Base-by-base conservation (phyloP, 2,113 vertebrate genomes). In the Saiga tatarica region DNA sequence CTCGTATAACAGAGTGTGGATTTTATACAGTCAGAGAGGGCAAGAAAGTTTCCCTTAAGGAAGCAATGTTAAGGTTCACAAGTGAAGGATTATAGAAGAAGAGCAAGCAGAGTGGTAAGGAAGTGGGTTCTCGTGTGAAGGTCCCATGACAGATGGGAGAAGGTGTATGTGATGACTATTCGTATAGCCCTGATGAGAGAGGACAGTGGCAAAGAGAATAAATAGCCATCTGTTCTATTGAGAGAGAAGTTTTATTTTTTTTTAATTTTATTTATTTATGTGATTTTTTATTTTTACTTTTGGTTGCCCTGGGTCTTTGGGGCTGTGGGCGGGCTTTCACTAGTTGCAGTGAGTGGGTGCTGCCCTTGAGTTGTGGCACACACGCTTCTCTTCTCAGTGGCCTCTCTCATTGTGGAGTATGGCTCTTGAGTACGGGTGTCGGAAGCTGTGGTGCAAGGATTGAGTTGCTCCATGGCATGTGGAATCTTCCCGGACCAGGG, bases 271-370 rank as follows among this genome's bases (percentile, higher is more conserved):
- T 76, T 23, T 36, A 36, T 71, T 26, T 39, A 42, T 42, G 71
- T 14, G 11, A 25, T 74, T 25, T 36, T 23, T 71, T 71, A 12
- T 11, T 71, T 11, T 36, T 71, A 5, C 1, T 42, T 74, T 42
- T 42, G 71, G 71, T 25, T 42, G 71, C 21, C n/a, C 21, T 74
- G 71, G 36, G 71, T 42, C 71, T 74, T 42, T 0, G 2, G 2
- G 10, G 21, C 71, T 12, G n/a, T 74, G 71, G 36, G 71, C 1
- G 5, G 71, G 71, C 36, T 74, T 74, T 74, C 71, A 42, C 71
- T 39, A 42, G 21, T 42, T 74, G 36, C 0, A 0, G 21, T 42
- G 36, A 39, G 36, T 13, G 67, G 36, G 36, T 0, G 2, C 19
- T 39, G 25, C 67, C 33, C 36, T 74, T 9, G 16, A 39, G 67